Percentiles rank a stretch among this genome's conserved stretches.
Evolutionary conservation across 1,140 invertebrate species (phyloP).

Genomic region (Littorina saxatilis): DNA sequence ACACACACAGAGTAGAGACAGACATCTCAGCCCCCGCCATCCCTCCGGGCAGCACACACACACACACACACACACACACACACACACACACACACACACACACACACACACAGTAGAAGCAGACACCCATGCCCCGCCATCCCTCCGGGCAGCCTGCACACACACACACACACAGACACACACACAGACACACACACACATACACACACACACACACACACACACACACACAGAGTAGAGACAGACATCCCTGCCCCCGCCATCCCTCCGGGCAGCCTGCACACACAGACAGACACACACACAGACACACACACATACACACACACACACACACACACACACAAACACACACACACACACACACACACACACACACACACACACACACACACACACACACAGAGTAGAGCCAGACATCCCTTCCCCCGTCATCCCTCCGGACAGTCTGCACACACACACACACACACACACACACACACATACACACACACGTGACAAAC

Average conservation of each 20-base stretch:
- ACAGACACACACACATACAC: conserved; percentile 12
- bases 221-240: neutral
- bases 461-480: too few relatives aligned
- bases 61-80: too few relatives aligned
- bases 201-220: conserved; percentile 22
- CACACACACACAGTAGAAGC: too few relatives aligned
- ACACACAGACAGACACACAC: neutral
- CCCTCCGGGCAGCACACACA: too few relatives aligned
- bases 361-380: conserved; percentile 25
- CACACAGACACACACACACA: conserved; percentile 23
- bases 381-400: neutral
- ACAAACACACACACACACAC: conserved; percentile 20
- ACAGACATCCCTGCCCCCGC: too few relatives aligned
- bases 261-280: too few relatives aligned
- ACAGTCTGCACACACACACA: too few relatives aligned
- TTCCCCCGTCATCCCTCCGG: too few relatives aligned
- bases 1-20: neutral
- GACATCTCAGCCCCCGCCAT: neutral
- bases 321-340: conserved; percentile 23
- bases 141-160: too few relatives aligned
- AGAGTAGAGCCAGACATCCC: neutral
- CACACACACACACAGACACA: conserved; percentile 18
- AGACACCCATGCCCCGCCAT: too few relatives aligned
- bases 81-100: too few relatives aligned
- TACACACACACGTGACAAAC: too few relatives aligned